Conservation (phyloP, 2,888 invertebrate genomes). For the Cistogaster globosa region DNA sequence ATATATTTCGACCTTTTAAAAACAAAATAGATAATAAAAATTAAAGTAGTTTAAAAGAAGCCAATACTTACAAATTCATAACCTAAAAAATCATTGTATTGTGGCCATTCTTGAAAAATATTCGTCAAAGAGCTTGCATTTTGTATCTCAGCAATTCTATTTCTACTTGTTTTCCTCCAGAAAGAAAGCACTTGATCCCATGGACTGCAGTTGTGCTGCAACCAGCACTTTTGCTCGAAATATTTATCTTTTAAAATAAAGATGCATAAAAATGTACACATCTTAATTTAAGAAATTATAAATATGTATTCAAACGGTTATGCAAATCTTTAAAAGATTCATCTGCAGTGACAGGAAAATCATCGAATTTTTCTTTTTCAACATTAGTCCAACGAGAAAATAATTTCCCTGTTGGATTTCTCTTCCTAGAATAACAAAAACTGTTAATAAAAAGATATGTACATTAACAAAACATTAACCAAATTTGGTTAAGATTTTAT, state of each 20-base stretch:
- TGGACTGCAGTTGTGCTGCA: conserved; percentile 58
- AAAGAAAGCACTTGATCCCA: conserved; percentile 47
- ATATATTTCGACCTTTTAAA: conserved; percentile 27
- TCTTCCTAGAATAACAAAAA: conserved; percentile 42
- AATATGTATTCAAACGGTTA: background rate
- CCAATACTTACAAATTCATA: conserved; percentile 24
- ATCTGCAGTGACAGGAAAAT: conserved; percentile 43
- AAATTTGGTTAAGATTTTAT: conserved; percentile 32
- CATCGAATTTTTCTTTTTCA: conserved; percentile 46
- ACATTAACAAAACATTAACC: background rate
- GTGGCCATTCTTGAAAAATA: conserved; percentile 55
- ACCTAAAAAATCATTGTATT: conserved; percentile 47
- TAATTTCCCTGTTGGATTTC: conserved; percentile 62
- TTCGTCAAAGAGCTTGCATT: conserved; percentile 37
- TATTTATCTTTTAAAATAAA: conserved; percentile 50
- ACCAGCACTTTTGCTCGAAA: conserved; percentile 58
- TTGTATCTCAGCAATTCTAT: conserved; percentile 45
- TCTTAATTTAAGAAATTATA: too few species aligned
- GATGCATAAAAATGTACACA: conserved; percentile 2
- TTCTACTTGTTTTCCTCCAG: conserved; percentile 50
- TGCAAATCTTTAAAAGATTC: conserved; percentile 51
- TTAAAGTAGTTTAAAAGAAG: background rate
- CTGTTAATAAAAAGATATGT: background rate
- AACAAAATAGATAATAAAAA: conserved; percentile 8
- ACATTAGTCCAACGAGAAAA: conserved; percentile 63